Evolutionary conservation across 2,113 vertebrate genomes (phyloP), one percentile per base, ranked within the genome.

Genomic region (Lipotes vexillifer): DNA sequence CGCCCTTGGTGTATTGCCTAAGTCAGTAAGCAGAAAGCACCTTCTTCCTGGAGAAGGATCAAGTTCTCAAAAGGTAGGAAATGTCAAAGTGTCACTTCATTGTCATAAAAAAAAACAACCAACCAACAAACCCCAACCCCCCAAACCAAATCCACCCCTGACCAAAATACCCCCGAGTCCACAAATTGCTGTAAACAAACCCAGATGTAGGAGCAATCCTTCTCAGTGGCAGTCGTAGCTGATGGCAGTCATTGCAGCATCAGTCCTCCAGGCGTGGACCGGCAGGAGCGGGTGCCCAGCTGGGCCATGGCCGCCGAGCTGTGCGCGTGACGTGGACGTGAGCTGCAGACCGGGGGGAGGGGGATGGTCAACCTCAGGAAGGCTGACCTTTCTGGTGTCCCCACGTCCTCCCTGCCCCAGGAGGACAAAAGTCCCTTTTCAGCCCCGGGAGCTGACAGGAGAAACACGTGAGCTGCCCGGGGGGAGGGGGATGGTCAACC

Each of bases 111-210:
- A 97, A 66, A 66, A 71, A 31, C 63, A 88, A 33, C 27, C 59
- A 80, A 93, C 94, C 38, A 95, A 91, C 65, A 96, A 96, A 38
- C 31, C 97, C 84, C 94, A 0, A 23, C 57, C 97, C 75, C 94
- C 97, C 92, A 92, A 98, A 44, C 61, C 77, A 94, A 97, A 97
- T 94, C 88, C 96, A 96, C 97, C 96, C 94, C 92, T 96, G 83
- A 97, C 95, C 93, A 94, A 98, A 98, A 96, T 92, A 91, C 85
- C 96, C 97, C 96, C 46, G 5, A 92, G 96, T 97, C 97, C 98
- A 95, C 96, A 80, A 97, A 97, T 94, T 5, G 97, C 91, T 98
- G 98, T 98, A 98, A 99, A 98, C 98, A 98, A 98, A 98, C 97
- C 97, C 98, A 98, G 68, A 97, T 31, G 97, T 97, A 98, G 98